Evolutionary conservation across 2,888 invertebrate species (phyloP).

Genomic region (Agonum fuliginosum): DNA sequence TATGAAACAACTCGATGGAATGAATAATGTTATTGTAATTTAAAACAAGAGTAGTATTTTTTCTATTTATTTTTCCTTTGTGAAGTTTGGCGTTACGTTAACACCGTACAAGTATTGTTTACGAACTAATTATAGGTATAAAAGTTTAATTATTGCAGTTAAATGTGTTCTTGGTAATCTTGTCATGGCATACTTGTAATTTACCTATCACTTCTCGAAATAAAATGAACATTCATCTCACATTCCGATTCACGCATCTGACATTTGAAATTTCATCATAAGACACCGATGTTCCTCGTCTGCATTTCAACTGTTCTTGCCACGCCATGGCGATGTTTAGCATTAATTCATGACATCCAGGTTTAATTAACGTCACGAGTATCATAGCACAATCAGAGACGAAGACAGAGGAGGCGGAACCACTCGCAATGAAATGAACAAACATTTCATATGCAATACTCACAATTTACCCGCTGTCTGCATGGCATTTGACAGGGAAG

Average conservation of each 20-base stretch:
- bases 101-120: too few species aligned
- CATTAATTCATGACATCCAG: constrained; percentile 63
- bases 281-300: not conserved
- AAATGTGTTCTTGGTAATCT: not conserved
- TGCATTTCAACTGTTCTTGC: constrained; percentile 1
- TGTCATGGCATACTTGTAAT: constrained; percentile 14
- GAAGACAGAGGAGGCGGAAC: not conserved
- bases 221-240: constrained; percentile 3
- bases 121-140: too few species aligned
- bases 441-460: constrained; percentile 56
- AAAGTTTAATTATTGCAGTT: too few species aligned
- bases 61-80: too few species aligned
- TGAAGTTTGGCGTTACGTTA: too few species aligned
- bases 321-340: constrained; percentile 61
- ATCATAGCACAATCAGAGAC: constrained; percentile 56
- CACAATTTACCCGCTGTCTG: constrained; percentile 51
- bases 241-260: constrained; percentile 24
- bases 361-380: constrained; percentile 64
- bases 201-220: not conserved
- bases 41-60: too few species aligned
- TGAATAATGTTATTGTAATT: too few species aligned
- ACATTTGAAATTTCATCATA: not conserved
- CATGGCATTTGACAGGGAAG: constrained; percentile 52
- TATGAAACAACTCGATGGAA: too few species aligned
- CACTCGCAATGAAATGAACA: constrained; percentile 53